Base-by-base conservation (phyloP, 2,113 vertebrate species). In the Limanda limanda region DNA sequence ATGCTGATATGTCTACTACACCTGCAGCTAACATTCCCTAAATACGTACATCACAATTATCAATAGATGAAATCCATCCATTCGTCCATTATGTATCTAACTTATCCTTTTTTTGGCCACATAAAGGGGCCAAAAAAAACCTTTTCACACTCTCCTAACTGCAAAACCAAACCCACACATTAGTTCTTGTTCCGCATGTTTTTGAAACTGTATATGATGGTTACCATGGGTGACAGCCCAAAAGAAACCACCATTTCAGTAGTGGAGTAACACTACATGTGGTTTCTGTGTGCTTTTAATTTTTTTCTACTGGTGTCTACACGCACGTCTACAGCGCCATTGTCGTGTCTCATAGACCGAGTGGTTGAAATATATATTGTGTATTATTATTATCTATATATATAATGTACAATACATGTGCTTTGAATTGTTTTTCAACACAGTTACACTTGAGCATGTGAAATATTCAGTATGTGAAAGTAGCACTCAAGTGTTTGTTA, bases 191-290 rank as follows among this genome's bases (percentile, higher is more conserved):
- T 15, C 42, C 42, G 5, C 1, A 6, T 72, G 59, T 57, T 77
- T 60, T 37, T 37, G 48, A 68, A 42, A 15, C 18, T 2, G 35
- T 35, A 76, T 51, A 5, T 4, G 21, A 24, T 18, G 25, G 59
- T 78, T 63, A 24, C 40, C 18, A 31, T 2, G 65, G 47, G 17
- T 52, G 64, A 47, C 21, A 45, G 60, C 4, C 15, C 68, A 47
- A 31, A 57, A 74, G 55, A 37, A 79, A 70, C 21, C 18, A 35
- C 25, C 24, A 11, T 72, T 68, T 64, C 59, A 40, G 20, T 13
- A 2, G 37, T 11, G 74, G 24, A 18, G n/a, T 35, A 21, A 58
- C 24, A 42, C 40, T 3, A 17, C 24, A 25, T 14, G 14, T 15
- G 8, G 40, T 42, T 23, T 56, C 31, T 74, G 51, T 18, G 51